Evolutionary conservation across 2,888 invertebrate species (phyloP), one percentile per base, ranked within the genome.

Genomic region (Macrosoma leucophasiata): DNA sequence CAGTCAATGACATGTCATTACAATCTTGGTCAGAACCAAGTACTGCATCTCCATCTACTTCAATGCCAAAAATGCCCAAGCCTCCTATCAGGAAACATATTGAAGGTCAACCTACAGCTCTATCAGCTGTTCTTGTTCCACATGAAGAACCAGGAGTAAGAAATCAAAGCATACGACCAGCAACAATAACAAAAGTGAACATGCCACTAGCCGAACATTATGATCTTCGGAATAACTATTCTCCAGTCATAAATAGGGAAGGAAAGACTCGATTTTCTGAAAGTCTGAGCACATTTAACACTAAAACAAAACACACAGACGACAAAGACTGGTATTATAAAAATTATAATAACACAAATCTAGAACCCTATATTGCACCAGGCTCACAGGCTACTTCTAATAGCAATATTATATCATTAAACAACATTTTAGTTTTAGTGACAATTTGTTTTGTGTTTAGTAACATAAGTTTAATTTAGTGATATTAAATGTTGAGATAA

Each of bases 321-420:
- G 82, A 87, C 28, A 90, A 90, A 74, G 90, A 90, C 50, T 95
- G 95, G 95, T 95, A 95, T 68, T 95, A 92, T 64, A 91, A 90
- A 46, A 94, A 93, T 66, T 95, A 95, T 60, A 92, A 93, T 63
- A 89, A 89, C 55, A 88, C 82, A 13, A 73, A 81, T 53, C 54
- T 85, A 48, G 70, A 81, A 46, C 82, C 85, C 1, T 85, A 82
- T 50, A 58, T 85, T 39, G 81, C 74, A 41, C 84, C 85, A 17
- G 77, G 70, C 27, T 62, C 84, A 28, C n/a, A n/a, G n/a, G 58
- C 69, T 38, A 50, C 40, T 31, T 66, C 70, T 29, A 51, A 39
- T 7, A 58, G 56, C 46, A 48, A 44, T 50, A 36, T 41, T 38
- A 32, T 46, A 39, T 40, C 34, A 36, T 33, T 44, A 36, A 56